Conservation (phyloP, 2,888 invertebrate species). For the Lasioglossum lativentre region DNA sequence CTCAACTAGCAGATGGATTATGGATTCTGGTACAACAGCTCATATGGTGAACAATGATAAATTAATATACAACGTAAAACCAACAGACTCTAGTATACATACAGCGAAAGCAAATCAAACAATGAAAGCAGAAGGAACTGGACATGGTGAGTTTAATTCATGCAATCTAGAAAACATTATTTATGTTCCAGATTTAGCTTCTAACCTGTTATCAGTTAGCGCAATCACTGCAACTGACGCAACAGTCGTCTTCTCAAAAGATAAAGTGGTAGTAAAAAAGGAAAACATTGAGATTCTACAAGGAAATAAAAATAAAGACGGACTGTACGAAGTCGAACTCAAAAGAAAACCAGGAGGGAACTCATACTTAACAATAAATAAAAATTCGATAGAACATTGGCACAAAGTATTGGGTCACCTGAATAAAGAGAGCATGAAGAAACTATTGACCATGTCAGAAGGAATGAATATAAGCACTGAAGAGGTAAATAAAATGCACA, state of each 20-base stretch:
- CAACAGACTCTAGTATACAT: neutral
- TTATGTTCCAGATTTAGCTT: neutral
- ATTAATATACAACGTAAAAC: neutral
- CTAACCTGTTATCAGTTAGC: neutral
- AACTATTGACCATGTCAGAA: neutral
- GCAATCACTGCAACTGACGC: neutral
- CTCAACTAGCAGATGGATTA: neutral
- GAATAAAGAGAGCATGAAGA: neutral
- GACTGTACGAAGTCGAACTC: neutral
- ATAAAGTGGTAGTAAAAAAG: neutral
- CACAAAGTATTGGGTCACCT: constrained; percentile 10
- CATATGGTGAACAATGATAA: neutral
- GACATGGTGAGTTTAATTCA: neutral
- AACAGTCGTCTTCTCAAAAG: neutral
- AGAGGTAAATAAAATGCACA: neutral
- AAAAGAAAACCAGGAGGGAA: neutral
- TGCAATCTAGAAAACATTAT: neutral
- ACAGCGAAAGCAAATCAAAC: neutral
- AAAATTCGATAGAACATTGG: neutral
- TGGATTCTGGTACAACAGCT: neutral
- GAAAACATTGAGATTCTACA: neutral
- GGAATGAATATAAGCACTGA: neutral
- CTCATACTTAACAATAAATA: neutral
- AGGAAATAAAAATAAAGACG: neutral
- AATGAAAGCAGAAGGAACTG: neutral